Base-by-base conservation (phyloP, 1,140 invertebrate genomes). In the Lepidurus couesii region DNA sequence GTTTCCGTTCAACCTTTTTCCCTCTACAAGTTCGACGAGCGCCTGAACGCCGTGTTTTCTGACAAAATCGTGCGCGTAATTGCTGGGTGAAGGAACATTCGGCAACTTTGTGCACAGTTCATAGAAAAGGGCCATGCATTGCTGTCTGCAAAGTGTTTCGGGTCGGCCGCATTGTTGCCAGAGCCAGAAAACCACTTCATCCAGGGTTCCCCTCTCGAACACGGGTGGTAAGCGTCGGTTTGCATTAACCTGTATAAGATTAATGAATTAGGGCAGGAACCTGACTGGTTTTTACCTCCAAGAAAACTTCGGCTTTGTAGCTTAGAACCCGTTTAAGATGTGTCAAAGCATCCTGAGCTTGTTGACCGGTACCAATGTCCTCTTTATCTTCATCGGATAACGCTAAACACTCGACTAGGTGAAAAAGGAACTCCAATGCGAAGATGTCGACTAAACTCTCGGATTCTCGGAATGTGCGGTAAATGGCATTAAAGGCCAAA, bases 401-500 rank as follows among this genome's bases (percentile, higher is more conserved):
- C 34, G 78, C 43, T 10, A 79, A 75, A 42, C 73, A 75, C 11
- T 21, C 13, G n/a, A 74, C 26, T 75, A 79, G 75, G 16, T 79
- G 73, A n/a, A 16, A 42, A 74, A 79, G 26, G 44, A 79, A 47
- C 44, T 79, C 78, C 74, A 79, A 11, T 7, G 78, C 75, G 11
- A 44, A 79, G 44, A 75, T 34, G 42, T 74, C 74, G 8, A 74
- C 34, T 34, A 79, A 75, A 10, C 44, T 74, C 9, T 75, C 43
- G 16, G 73, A 75, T 75, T 79, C 74, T 16, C 78, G 34, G 8
- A 79, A 74, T 34, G 75, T 45, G 16, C 78, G 78, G 53, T 79
- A 75, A 7, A 79, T 73, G 1, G n/a, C 75, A n/a, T 75, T 79
- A 24, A 79, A 44, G 5, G 75, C 74, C 26, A 75, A 45, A 47